Evolutionary conservation across 2,797 vertebrate species (phyloP).

Genomic region (Halcyon chelicuti): DNA sequence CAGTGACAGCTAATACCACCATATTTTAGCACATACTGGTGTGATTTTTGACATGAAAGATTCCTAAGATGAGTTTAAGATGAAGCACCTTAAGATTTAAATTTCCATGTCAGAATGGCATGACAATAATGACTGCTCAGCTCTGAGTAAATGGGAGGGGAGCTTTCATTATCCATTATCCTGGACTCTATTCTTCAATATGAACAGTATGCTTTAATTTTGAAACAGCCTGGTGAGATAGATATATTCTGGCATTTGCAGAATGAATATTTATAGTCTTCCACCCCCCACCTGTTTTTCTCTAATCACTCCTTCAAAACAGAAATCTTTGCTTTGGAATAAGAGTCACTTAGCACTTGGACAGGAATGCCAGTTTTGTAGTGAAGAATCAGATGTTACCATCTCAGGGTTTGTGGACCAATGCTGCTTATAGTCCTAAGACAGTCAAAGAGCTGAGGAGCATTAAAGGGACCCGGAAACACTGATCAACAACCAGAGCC

Average conservation of each 20-base stretch:
- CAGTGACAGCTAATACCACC: not conserved
- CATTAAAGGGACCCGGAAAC: too few relatives aligned
- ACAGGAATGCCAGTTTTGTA: not conserved
- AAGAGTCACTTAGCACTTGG: not conserved
- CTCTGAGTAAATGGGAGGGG: not conserved
- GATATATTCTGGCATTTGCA: slow-evolving; percentile 2
- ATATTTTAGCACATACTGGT: not conserved
- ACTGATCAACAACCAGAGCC: too few relatives aligned
- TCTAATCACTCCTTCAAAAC: not conserved
- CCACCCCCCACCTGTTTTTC: not conserved
- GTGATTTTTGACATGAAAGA: not conserved
- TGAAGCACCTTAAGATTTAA: not conserved
- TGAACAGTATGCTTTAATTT: not conserved
- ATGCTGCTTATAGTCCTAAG: not conserved
- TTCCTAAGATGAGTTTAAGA: not conserved
- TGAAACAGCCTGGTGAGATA: not conserved
- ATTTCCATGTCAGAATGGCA: not conserved
- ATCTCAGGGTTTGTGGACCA: not conserved
- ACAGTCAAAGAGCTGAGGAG: not conserved
- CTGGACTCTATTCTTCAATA: not conserved
- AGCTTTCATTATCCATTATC: not conserved
- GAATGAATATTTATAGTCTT: slow-evolving; percentile 48
- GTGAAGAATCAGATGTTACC: not conserved
- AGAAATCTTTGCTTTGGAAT: not conserved
- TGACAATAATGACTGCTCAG: not conserved